Percentiles rank a stretch among this genome's conserved stretches.
These are phyloP conservation scores for Callaeas wilsoni DNA, from an alignment of 2,113 vertebrate genomes.

Conservation along the genomic window DNA sequence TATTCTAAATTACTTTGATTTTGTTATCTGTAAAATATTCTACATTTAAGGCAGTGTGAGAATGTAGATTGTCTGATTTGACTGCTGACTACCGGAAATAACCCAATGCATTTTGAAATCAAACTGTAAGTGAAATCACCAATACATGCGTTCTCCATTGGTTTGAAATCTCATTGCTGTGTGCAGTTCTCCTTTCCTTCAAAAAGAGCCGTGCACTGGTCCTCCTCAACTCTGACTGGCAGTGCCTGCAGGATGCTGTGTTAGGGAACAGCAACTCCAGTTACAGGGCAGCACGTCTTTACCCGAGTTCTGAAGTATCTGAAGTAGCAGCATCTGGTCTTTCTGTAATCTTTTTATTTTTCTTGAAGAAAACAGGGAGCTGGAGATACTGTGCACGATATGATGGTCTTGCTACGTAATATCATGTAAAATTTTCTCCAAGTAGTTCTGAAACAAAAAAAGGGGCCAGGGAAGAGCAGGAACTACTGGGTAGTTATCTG, in stretches of 20 bases:
- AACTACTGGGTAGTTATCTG: neutral
- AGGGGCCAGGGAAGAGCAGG: fast-evolving
- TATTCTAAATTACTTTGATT: neutral
- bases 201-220: neutral
- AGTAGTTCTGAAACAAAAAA: neutral
- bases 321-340: neutral
- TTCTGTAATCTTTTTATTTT: neutral
- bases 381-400: neutral
- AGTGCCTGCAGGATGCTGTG: neutral
- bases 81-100: neutral
- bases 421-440: neutral
- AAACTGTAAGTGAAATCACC: neutral
- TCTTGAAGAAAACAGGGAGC: neutral
- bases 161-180: neutral
- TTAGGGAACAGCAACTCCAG: neutral
- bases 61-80: neutral
- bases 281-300: neutral
- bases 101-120: neutral
- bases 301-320: neutral
- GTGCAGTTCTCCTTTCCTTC: neutral
- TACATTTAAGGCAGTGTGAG: neutral
- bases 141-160: neutral
- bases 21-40: neutral
- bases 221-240: neutral
- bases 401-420: neutral